Percentiles rank a stretch among this genome's conserved stretches.
Conservation (phyloP, 1,140 invertebrate genomes). For the Drosophila nannoptera region DNA sequence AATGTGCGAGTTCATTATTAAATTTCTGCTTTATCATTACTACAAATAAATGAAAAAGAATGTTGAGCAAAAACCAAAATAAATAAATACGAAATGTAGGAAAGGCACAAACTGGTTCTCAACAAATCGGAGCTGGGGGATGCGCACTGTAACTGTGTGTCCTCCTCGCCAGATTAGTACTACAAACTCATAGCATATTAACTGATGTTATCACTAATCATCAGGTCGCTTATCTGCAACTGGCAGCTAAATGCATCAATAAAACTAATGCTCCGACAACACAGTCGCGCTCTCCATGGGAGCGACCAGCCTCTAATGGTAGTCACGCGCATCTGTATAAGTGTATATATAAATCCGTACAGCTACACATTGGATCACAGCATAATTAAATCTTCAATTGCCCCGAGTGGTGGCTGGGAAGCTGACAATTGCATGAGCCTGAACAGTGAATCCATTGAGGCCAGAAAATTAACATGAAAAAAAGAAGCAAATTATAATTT, state of each 20-base stretch:
- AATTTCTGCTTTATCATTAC: conserved; percentile 30
- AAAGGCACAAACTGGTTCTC: not conserved
- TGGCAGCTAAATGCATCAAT: conserved; percentile 67
- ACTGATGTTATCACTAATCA: conserved; percentile 51
- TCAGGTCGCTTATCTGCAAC: conserved; percentile 47
- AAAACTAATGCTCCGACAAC: conserved; percentile 59
- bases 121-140: not conserved
- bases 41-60: conserved; percentile 3
- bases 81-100: not conserved
- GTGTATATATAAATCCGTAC: not conserved
- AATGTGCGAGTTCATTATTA: conserved; percentile 11
- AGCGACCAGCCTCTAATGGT: not conserved
- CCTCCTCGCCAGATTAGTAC: no score
- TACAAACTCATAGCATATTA: conserved; percentile 8
- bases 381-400: conserved; percentile 19
- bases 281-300: conserved; percentile 5
- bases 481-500: not conserved
- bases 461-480: not conserved
- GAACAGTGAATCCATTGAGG: no score
- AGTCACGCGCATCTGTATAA: conserved; percentile 18
- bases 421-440: conserved; percentile 4
- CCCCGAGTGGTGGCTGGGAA: not conserved
- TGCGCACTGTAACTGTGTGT: not conserved
- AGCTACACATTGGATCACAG: not conserved
- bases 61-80: conserved; percentile 21